Conservation (phyloP, 1,140 invertebrate species). For the Sarcophaga bullata region DNA sequence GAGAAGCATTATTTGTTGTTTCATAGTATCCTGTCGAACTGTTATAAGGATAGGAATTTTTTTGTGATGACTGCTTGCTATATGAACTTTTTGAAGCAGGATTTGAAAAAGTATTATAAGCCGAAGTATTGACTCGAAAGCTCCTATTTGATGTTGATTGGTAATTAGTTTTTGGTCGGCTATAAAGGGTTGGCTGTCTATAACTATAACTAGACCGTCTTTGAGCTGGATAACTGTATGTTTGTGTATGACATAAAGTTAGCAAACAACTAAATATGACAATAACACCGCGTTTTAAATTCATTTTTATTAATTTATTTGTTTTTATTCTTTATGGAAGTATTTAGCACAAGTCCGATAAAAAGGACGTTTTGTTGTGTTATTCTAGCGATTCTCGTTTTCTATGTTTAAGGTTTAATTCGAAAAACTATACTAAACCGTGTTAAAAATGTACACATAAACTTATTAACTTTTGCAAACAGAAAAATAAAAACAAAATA, state of each 20-base stretch:
- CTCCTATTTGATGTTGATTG: not conserved
- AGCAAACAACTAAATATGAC: not conserved
- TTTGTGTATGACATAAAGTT: slow-evolving; percentile 9
- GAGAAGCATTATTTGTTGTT: not conserved
- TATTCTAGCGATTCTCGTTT: not conserved
- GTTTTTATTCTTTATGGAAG: not conserved
- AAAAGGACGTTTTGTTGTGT: not conserved
- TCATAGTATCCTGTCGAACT: not conserved
- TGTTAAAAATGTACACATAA: not conserved
- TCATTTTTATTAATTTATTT: slow-evolving; percentile 16
- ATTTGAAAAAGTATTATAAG: not conserved
- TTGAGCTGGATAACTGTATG: slow-evolving; percentile 17
- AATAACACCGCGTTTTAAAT: not conserved
- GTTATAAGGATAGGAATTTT: not conserved
- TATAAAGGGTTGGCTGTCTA: slow-evolving; percentile 10
- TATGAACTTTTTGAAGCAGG: not conserved
- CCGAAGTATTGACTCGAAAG: not conserved
- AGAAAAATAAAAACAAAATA: too few species aligned
- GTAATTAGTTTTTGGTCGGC: not conserved
- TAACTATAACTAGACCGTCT: slow-evolving; percentile 25
- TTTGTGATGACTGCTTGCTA: not conserved
- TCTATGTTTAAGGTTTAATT: slow-evolving; percentile 23
- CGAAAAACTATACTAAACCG: slow-evolving; percentile 14
- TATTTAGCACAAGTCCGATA: not conserved
- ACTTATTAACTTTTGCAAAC: slow-evolving; percentile 23